phyloP scores from a whole-genome alignment of 2,113 vertebrate species.

The Microcebus ravelobensis region DNA sequence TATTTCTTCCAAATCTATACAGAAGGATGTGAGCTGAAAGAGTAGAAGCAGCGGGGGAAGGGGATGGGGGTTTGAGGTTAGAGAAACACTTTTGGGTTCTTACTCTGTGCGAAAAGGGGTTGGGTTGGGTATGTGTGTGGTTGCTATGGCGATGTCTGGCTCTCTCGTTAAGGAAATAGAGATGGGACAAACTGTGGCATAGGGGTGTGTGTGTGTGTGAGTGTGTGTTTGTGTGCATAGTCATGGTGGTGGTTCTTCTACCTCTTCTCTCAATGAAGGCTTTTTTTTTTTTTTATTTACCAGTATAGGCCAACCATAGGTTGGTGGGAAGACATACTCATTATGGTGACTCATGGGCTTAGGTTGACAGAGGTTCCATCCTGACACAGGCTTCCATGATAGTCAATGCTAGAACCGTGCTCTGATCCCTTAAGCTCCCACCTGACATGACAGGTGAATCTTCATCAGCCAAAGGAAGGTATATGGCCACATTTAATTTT shows the following conservation, averaged over 20 bases:
- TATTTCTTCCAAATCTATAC: not conserved
- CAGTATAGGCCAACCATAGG: too few species aligned
- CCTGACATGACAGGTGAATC: not conserved
- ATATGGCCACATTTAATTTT: not conserved
- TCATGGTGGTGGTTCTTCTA: rapidly evolving
- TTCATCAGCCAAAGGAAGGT: not conserved
- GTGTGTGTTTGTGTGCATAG: too few species aligned
- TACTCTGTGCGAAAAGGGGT: not conserved
- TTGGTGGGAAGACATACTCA: not conserved
- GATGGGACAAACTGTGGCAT: not conserved
- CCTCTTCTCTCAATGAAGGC: not conserved
- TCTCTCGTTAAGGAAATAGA: not conserved
- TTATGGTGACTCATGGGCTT: not conserved
- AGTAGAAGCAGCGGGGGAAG: not conserved
- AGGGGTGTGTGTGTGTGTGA: too few species aligned
- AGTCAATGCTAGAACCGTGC: not conserved
- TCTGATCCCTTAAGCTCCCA: not conserved
- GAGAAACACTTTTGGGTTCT: not conserved
- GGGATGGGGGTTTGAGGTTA: not conserved
- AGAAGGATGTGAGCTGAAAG: not conserved
- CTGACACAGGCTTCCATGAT: not conserved
- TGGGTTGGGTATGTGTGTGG: not conserved
- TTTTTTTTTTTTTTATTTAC: not conserved
- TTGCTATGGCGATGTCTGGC: not conserved
- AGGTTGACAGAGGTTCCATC: not conserved